These are phyloP conservation scores for Crotalus tigris DNA, from an alignment of 2,113 vertebrate species.

Conservation along the genomic window DNA sequence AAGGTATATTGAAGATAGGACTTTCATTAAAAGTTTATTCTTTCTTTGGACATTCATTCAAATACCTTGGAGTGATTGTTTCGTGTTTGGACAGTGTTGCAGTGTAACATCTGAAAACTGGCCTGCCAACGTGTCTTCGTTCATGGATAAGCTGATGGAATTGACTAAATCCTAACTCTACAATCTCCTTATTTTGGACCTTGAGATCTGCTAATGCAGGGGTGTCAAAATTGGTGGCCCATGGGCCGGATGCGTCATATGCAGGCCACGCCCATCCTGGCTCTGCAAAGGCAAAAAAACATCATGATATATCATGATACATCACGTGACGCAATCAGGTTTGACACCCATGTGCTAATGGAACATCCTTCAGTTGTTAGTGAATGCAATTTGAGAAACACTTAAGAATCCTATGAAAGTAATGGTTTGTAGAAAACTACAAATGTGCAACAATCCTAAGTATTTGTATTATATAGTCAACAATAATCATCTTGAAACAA, in stretches of 20 bases:
- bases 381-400: not conserved
- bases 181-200: not conserved
- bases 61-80: not conserved
- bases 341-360: not conserved
- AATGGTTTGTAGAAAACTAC: not conserved
- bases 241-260: too few relatives aligned
- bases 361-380: not conserved
- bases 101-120: not conserved
- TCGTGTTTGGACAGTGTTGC: not conserved
- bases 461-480: not conserved
- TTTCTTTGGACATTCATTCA: not conserved
- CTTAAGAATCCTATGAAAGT: not conserved
- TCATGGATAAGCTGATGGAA: not conserved
- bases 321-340: too few relatives aligned
- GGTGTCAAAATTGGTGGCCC: too few relatives aligned
- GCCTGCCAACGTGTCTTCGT: not conserved
- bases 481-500: not conserved
- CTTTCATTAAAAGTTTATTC: not conserved
- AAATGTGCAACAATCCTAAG: not conserved
- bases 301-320: too few relatives aligned
- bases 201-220: not conserved
- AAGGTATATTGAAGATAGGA: not conserved
- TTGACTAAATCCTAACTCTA: not conserved
- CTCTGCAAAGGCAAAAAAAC: too few relatives aligned
- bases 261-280: too few relatives aligned